Evolutionary conservation across 2,888 invertebrate species (phyloP).

Genomic region (Drosophila siamana): DNA sequence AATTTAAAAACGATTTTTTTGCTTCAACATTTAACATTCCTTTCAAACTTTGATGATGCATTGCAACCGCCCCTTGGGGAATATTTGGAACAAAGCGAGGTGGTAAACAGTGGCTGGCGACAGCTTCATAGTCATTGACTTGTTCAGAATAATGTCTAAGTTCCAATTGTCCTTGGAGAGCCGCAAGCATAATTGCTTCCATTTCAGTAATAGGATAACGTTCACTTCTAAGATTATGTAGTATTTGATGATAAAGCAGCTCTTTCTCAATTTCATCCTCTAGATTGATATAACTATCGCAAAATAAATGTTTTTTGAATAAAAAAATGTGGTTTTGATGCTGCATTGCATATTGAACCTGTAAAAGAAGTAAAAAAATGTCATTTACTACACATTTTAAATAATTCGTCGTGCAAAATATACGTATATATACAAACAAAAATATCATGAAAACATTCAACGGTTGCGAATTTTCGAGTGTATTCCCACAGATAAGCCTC

Average conservation of each 20-base stretch:
- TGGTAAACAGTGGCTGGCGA: conserved; percentile 93
- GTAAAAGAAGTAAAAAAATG: neutral
- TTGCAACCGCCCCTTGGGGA: conserved; percentile 93
- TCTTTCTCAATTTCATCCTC: conserved; percentile 96
- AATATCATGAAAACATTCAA: too few species aligned
- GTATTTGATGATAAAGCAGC: conserved; percentile 95
- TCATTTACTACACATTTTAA: too few species aligned
- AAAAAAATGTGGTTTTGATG: conserved; percentile 89
- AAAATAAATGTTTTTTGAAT: conserved; percentile 93
- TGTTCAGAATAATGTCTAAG: conserved; percentile 92
- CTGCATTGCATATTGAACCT: conserved; percentile 44
- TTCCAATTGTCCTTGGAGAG: conserved; percentile 96
- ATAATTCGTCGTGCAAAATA: too few species aligned
- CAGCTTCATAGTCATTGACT: conserved; percentile 88
- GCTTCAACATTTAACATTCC: conserved; percentile 95
- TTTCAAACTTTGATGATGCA: conserved; percentile 95
- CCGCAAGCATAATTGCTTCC: conserved; percentile 97
- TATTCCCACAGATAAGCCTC: too few species aligned
- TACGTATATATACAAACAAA: too few species aligned
- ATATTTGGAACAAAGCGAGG: conserved; percentile 92
- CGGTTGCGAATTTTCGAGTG: too few species aligned
- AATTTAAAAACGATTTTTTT: conserved; percentile 95
- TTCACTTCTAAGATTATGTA: conserved; percentile 95
- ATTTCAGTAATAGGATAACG: conserved; percentile 96
- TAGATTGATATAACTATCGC: conserved; percentile 92